Conservation (phyloP, 2,113 vertebrate species). For the Notothenia rossii region DNA sequence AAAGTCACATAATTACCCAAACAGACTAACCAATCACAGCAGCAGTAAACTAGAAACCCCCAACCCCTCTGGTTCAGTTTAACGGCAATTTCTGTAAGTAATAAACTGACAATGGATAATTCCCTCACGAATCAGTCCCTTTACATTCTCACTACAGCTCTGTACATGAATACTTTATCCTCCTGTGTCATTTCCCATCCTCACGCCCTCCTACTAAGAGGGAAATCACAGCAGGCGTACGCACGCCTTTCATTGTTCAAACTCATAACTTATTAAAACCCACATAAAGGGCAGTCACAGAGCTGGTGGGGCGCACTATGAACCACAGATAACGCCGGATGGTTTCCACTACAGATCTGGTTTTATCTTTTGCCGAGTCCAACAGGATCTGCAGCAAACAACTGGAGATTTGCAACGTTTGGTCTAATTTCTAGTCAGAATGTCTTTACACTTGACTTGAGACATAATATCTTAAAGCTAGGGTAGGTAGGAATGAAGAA, state of each 20-base stretch:
- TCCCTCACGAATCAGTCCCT: not conserved
- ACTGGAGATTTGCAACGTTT: too few relatives aligned
- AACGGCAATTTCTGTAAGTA: too few relatives aligned
- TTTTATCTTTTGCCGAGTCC: slow-evolving; percentile 16
- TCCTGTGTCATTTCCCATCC: slow-evolving; percentile 38
- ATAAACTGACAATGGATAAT: too few relatives aligned
- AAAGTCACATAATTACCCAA: too few relatives aligned
- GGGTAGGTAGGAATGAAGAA: too few relatives aligned
- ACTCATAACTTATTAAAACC: slow-evolving; percentile 50
- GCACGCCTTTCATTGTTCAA: slow-evolving; percentile 26
- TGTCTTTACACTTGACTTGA: too few relatives aligned
- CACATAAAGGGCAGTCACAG: slow-evolving; percentile 18
- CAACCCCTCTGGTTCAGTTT: too few relatives aligned
- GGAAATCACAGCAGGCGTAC: slow-evolving; percentile 23
- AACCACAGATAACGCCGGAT: slow-evolving; percentile 5
- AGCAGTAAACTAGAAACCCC: too few relatives aligned
- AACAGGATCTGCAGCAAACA: not conserved
- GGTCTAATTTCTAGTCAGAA: too few relatives aligned
- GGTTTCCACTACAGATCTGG: slow-evolving; percentile 17
- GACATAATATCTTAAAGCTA: too few relatives aligned
- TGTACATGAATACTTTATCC: slow-evolving; percentile 37
- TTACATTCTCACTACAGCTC: not conserved
- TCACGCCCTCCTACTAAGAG: slow-evolving; percentile 31
- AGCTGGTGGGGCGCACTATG: slow-evolving; percentile 15
- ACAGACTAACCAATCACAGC: too few relatives aligned